Percentiles rank a stretch among this genome's conserved stretches.
Conservation (phyloP, 1,140 invertebrate genomes). For the Drosophila bipectinata region DNA sequence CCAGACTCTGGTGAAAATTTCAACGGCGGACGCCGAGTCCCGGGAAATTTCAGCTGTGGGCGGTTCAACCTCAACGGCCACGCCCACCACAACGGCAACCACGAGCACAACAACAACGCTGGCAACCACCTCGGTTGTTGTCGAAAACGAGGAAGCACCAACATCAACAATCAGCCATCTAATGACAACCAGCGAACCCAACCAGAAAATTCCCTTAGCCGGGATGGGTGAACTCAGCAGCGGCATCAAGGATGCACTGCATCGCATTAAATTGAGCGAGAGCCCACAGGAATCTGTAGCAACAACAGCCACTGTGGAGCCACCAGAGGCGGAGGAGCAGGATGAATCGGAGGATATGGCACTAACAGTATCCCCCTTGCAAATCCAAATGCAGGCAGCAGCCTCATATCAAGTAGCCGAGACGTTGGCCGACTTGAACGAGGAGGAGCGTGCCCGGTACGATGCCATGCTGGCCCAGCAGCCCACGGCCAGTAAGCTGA, state of each 20-base stretch:
- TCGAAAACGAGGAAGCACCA: slow-evolving; percentile 15
- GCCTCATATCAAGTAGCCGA: slow-evolving; percentile 73
- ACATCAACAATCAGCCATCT: slow-evolving; percentile 19
- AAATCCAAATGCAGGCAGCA: slow-evolving; percentile 73
- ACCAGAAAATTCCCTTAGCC: slow-evolving; percentile 27
- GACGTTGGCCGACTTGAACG: slow-evolving; percentile 68
- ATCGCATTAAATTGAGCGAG: slow-evolving; percentile 61
- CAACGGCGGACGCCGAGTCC: slow-evolving; percentile 7
- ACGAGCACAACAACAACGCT: slow-evolving; percentile 65
- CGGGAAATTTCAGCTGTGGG: slow-evolving; percentile 33
- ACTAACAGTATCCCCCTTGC: slow-evolving; percentile 30
- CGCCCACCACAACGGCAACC: slow-evolving; percentile 71
- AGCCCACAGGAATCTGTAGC: slow-evolving; percentile 13
- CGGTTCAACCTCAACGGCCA: slow-evolving; percentile 67
- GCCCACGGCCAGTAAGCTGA: slow-evolving; percentile 65
- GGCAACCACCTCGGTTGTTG: slow-evolving; percentile 25
- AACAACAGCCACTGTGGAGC: slow-evolving; percentile 13
- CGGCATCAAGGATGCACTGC: slow-evolving; percentile 54
- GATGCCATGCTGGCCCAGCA: slow-evolving; percentile 64
- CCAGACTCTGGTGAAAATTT: slow-evolving; percentile 33
- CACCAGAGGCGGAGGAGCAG: slow-evolving; percentile 16
- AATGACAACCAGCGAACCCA: slow-evolving; percentile 46
- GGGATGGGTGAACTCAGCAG: slow-evolving; percentile 27
- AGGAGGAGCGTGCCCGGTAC: slow-evolving; percentile 59
- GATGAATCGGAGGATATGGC: slow-evolving; percentile 2